Percentiles rank a stretch among this genome's conserved stretches.
These are phyloP conservation scores for Brenthis ino DNA, from an alignment of 2,888 invertebrate species.

Conservation along the genomic window DNA sequence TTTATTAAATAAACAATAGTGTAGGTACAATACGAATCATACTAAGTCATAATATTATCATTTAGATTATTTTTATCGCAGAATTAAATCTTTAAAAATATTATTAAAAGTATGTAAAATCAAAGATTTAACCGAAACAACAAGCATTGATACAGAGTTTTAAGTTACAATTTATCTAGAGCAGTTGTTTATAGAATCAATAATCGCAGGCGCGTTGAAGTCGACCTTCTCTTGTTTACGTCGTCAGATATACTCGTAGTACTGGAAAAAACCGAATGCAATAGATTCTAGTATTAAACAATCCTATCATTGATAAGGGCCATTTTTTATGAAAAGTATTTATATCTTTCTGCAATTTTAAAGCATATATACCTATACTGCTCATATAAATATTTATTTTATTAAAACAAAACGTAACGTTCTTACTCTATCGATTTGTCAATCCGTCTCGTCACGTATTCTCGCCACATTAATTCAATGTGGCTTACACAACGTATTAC, in stretches of 20 bases:
- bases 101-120: no score
- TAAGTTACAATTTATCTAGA: background rate
- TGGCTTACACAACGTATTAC: background rate
- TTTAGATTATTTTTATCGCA: no score
- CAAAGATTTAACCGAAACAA: no score
- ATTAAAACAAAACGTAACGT: background rate
- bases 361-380: no score
- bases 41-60: no score
- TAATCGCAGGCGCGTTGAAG: constrained; percentile 21
- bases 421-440: constrained; percentile 12
- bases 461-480: constrained; percentile 16
- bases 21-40: no score
- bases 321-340: no score
- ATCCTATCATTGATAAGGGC: no score
- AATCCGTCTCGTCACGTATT: constrained; percentile 23
- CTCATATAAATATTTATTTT: background rate
- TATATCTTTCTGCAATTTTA: no score
- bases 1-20: no score
- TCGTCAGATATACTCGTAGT: background rate
- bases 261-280: background rate
- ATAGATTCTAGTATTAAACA: background rate
- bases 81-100: no score
- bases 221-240: constrained; percentile 17
- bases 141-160: no score
- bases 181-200: constrained; percentile 19